Conservation (phyloP, 2,797 vertebrate species). For the Sitta carolinensis region DNA sequence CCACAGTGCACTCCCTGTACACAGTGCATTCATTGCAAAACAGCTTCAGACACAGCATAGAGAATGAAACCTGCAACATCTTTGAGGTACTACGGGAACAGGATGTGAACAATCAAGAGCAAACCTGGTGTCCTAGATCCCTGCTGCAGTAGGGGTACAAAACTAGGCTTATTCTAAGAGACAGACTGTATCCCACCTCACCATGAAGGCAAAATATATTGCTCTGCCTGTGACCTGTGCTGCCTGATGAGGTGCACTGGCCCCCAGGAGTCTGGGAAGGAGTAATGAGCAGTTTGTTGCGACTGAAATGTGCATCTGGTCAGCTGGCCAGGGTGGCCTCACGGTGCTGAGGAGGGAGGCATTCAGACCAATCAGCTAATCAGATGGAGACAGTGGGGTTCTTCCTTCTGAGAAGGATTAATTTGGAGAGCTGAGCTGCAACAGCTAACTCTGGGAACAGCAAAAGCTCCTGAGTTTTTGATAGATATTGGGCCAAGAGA, state of each 20-base stretch:
- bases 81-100: rapidly evolving
- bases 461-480: neutral
- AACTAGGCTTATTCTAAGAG: neutral
- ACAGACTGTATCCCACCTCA: neutral
- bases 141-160: neutral
- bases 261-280: neutral
- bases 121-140: neutral
- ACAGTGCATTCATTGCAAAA: neutral
- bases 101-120: rapidly evolving
- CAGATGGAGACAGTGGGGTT: neutral
- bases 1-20: neutral
- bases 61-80: neutral
- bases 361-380: neutral
- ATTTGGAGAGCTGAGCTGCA: neutral
- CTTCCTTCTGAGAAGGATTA: neutral
- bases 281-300: neutral
- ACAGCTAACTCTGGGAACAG: neutral
- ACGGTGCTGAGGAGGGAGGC: neutral
- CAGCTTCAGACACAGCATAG: neutral
- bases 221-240: neutral
- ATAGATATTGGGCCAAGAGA: neutral
- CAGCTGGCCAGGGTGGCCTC: neutral
- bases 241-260: neutral
- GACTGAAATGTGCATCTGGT: neutral
- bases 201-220: neutral